Conservation (phyloP, 2,888 invertebrate genomes). For the Liopterus haemorrhoidalis region DNA sequence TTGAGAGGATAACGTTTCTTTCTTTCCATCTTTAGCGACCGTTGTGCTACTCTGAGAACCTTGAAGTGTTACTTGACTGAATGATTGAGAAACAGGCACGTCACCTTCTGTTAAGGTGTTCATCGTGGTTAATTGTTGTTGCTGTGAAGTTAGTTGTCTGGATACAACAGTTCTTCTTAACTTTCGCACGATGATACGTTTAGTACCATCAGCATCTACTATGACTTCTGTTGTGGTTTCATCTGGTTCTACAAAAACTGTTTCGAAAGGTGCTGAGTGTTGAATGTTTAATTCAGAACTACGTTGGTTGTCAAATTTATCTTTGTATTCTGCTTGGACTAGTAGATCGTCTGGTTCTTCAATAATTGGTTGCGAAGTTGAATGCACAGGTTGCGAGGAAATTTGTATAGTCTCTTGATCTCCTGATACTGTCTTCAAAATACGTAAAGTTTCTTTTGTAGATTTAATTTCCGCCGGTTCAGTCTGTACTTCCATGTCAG, state of each 20-base stretch:
- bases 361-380: constrained; percentile 48
- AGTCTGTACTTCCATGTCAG: constrained; percentile 57
- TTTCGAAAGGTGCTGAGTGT: constrained; percentile 71
- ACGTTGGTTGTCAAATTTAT: constrained; percentile 51
- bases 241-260: constrained; percentile 74
- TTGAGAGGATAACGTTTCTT: constrained; percentile 57
- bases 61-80: constrained; percentile 62
- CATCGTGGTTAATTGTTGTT: constrained; percentile 54
- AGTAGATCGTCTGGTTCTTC: constrained; percentile 56
- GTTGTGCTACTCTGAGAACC: constrained; percentile 59
- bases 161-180: constrained; percentile 62
- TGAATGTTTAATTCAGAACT: constrained; percentile 65
- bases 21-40: constrained; percentile 55
- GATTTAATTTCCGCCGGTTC: constrained; percentile 38
- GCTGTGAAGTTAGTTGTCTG: constrained; percentile 60
- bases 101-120: constrained; percentile 52
- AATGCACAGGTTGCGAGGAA: constrained; percentile 55
- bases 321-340: constrained; percentile 69
- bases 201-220: constrained; percentile 75
- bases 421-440: constrained; percentile 57
- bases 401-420: constrained; percentile 69
- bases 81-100: constrained; percentile 57
- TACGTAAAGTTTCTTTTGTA: constrained; percentile 60
- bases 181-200: constrained; percentile 71
- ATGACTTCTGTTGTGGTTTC: constrained; percentile 76